These are phyloP conservation scores for Cyrtodaria siliqua DNA, from an alignment of 2,888 invertebrate species.

Conservation along the genomic window DNA sequence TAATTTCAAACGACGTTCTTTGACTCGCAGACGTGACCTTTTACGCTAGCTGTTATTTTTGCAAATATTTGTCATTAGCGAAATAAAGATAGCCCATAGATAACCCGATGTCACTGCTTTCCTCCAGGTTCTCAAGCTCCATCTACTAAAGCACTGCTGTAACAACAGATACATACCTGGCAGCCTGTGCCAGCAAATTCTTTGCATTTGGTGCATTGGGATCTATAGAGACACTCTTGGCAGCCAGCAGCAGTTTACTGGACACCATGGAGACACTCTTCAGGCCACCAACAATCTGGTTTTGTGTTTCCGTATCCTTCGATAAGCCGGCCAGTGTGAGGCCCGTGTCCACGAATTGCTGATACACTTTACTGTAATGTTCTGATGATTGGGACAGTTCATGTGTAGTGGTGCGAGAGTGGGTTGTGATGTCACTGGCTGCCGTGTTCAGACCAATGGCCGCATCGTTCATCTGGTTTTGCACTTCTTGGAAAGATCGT, in stretches of 20 bases:
- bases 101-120: too few relatives aligned
- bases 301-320: constrained; percentile 91
- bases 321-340: constrained; percentile 81
- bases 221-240: constrained; percentile 96
- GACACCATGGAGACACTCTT: constrained; percentile 95
- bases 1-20: too few relatives aligned
- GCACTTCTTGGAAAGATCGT: constrained; percentile 89
- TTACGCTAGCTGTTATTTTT: too few relatives aligned
- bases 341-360: constrained; percentile 90
- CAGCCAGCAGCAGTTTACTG: constrained; percentile 93
- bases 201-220: constrained; percentile 95
- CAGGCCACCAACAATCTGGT: constrained; percentile 94
- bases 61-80: too few relatives aligned
- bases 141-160: too few relatives aligned
- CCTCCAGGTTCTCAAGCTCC: too few relatives aligned
- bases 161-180: constrained; percentile 88
- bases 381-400: constrained; percentile 91
- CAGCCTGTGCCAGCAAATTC: constrained; percentile 95
- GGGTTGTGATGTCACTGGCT: constrained; percentile 93
- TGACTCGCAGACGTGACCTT: too few relatives aligned
- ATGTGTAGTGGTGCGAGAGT: constrained; percentile 89
- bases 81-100: too few relatives aligned
- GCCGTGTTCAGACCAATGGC: constrained; percentile 94
- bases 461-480: constrained; percentile 93
- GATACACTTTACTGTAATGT: constrained; percentile 91